These are phyloP conservation scores for Muscidifurax raptorellus DNA, from an alignment of 1,140 invertebrate species.

Conservation along the genomic window DNA sequence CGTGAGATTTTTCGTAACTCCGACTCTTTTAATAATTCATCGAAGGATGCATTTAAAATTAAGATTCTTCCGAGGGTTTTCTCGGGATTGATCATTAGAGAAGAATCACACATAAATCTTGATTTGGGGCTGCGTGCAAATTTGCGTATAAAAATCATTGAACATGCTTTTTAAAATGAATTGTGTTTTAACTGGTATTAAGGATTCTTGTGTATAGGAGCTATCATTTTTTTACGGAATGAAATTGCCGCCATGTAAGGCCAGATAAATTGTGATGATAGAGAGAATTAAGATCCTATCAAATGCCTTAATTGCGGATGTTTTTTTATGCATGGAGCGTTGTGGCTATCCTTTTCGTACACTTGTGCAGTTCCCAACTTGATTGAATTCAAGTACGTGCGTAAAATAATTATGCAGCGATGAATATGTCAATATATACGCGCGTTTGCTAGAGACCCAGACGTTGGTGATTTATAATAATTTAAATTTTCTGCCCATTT, in stretches of 20 bases:
- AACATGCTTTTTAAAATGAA: background rate
- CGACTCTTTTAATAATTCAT: background rate
- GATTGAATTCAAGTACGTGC: slow-evolving; percentile 46
- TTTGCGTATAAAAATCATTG: background rate
- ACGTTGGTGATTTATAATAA: background rate
- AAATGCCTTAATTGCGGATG: slow-evolving; percentile 19
- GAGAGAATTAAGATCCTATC: slow-evolving; percentile 43
- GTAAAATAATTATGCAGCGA: slow-evolving; percentile 37
- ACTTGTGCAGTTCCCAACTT: slow-evolving; percentile 13
- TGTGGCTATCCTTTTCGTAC: slow-evolving; percentile 23
- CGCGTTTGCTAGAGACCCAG: background rate
- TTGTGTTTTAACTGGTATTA: background rate
- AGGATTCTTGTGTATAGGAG: background rate
- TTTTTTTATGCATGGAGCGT: slow-evolving; percentile 22
- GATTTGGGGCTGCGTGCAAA: background rate
- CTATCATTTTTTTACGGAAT: background rate
- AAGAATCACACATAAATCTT: background rate
- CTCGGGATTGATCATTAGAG: background rate
- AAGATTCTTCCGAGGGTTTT: background rate
- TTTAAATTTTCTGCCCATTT: slow-evolving; percentile 9
- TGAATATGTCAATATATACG: slow-evolving; percentile 28
- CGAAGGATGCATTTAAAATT: background rate
- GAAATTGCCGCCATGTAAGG: slow-evolving; percentile 26
- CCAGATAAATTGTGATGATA: slow-evolving; percentile 20
- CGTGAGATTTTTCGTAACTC: background rate